Evolutionary conservation across 2,797 vertebrate genomes (phyloP).

Genomic region (Rallus crepitans): DNA sequence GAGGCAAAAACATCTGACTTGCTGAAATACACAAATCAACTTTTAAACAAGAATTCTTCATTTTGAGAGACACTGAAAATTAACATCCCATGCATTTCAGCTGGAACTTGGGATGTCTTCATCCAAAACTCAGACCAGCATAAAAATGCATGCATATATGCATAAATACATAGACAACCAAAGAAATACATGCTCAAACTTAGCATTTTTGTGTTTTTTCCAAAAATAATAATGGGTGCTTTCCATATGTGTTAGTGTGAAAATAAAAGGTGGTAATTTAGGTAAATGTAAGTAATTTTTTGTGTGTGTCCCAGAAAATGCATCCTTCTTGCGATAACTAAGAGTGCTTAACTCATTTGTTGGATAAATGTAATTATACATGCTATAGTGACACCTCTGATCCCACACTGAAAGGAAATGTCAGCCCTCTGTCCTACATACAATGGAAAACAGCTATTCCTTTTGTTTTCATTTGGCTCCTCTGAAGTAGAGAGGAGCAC

Average conservation of each 20-base stretch:
- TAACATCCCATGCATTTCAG: not conserved
- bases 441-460: not conserved
- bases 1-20: not conserved
- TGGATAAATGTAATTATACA: not conserved
- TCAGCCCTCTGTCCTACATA: not conserved
- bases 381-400: not conserved
- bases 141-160: not conserved
- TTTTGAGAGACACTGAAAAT: not conserved
- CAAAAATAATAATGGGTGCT: not conserved
- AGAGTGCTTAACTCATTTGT: not conserved
- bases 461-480: not conserved
- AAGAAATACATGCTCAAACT: not conserved
- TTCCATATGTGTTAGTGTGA: not conserved
- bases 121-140: not conserved
- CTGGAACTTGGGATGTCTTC: not conserved
- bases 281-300: not conserved
- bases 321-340: not conserved
- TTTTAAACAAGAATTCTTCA: conserved; percentile 22
- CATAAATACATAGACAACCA: not conserved
- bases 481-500: not conserved
- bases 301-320: not conserved
- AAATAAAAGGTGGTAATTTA: not conserved
- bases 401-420: not conserved
- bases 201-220: not conserved
- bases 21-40: not conserved